Base-by-base conservation (phyloP, 2,113 vertebrate genomes). In the Eurystomus gularis region DNA sequence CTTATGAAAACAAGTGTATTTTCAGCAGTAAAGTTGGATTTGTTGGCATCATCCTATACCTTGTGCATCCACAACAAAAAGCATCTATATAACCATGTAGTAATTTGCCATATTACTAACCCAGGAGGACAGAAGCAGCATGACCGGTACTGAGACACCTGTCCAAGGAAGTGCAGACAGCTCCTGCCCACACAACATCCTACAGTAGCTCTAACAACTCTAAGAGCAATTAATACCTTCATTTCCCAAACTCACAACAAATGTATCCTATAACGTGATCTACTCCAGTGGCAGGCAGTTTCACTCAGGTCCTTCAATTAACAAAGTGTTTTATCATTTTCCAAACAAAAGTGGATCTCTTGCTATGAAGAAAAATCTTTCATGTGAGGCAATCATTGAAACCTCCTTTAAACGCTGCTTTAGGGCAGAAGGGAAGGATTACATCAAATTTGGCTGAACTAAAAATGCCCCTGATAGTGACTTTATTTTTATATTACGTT, bases 401-500 rank as follows among this genome's bases (percentile, higher is more conserved):
- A 80, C 66, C 49, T 48, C 72, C 44, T 82, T n/a, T 25, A 66
- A 88, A 78, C 0, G 0, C 8, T 82, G 33, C 33, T 89, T 86
- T 81, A 24, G 72, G 86, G 69, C 83, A 95, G 91, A 94, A 28
- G 19, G 18, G n/a, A 93, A 86, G 18, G 65, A 88, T 89, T 81
- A 69, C 13, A 81, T 79, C 64, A 82, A 96, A 81, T 88, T 52
- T 91, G 49, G 54, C 44, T 72, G 65, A 65, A 82, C 86, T 92
- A 80, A 95, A 96, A 95, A 84, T 89, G 77, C 58, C 57, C 91
- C 65, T 88, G 83, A 77, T 86, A 48, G 80, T 75, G 72, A 86
- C 64, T 92, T 95, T 96, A 95, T 95, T 96, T 96, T 97, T 93
- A 79, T 70, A 79, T 72, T 82, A 93, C 25, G 57, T 95, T 96